Evolutionary conservation across 2,113 vertebrate species (phyloP).

Genomic region (Columba livia): DNA sequence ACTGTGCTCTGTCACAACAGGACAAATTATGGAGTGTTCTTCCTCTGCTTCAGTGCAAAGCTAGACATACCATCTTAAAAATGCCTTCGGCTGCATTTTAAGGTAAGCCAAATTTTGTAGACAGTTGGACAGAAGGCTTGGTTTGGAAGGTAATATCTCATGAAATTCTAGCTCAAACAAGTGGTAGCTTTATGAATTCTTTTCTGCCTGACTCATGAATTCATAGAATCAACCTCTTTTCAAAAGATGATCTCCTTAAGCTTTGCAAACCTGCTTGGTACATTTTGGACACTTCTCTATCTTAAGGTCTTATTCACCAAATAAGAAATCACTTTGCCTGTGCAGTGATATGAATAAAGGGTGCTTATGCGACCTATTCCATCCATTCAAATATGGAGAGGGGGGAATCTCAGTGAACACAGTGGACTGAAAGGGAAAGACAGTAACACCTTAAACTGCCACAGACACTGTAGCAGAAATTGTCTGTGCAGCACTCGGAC

Average conservation of each 20-base stretch:
- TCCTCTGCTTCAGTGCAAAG: background rate
- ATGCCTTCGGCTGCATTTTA: background rate
- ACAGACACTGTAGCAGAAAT: background rate
- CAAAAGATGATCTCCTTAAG: background rate
- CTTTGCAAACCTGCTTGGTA: background rate
- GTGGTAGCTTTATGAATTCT: background rate
- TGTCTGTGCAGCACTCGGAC: background rate
- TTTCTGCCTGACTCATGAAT: background rate
- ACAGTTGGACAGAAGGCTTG: background rate
- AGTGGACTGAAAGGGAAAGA: background rate
- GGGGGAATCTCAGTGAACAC: background rate
- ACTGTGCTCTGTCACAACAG: background rate
- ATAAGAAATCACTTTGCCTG: background rate
- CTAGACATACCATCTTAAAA: background rate
- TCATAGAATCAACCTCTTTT: background rate
- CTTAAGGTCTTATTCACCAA: background rate
- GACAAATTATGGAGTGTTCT: background rate
- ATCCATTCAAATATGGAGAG: background rate
- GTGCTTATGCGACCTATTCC: background rate
- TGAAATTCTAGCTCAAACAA: background rate
- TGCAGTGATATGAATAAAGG: background rate
- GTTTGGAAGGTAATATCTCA: constrained; percentile 15
- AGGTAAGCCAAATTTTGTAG: background rate
- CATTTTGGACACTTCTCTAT: background rate
- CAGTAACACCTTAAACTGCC: background rate